Conservation (phyloP, 1,140 invertebrate genomes). For the Drosophila nigromelanica region DNA sequence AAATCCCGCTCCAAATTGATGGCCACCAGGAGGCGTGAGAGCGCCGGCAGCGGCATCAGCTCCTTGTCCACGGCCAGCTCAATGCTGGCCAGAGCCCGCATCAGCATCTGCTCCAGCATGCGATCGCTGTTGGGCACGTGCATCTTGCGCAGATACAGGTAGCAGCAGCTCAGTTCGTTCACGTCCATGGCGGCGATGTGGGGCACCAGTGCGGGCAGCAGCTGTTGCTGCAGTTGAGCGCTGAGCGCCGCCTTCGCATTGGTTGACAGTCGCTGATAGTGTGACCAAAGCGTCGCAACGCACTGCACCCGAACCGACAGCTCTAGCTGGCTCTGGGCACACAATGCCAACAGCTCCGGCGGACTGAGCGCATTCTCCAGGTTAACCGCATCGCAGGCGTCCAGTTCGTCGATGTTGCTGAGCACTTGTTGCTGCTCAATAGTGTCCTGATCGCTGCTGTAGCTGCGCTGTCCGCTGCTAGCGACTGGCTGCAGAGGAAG, state of each 20-base stretch:
- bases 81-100: conserved; percentile 34
- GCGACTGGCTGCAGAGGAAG: background rate
- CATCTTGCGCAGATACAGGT: conserved; percentile 71
- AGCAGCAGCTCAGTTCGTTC: conserved; percentile 62
- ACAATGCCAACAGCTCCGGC: conserved; percentile 17
- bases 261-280: conserved; percentile 28
- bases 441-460: conserved; percentile 1
- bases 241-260: conserved; percentile 21
- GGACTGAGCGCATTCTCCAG: background rate
- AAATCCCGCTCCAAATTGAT: conserved; percentile 70
- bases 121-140: conserved; percentile 50
- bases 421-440: background rate
- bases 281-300: conserved; percentile 39
- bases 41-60: conserved; percentile 50
- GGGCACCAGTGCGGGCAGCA: conserved; percentile 34
- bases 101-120: conserved; percentile 50
- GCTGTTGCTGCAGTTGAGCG: conserved; percentile 10
- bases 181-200: conserved; percentile 44
- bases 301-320: conserved; percentile 2
- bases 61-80: conserved; percentile 16
- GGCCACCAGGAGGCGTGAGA: conserved; percentile 73
- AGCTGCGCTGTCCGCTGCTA: background rate
- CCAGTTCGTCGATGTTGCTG: conserved; percentile 10
- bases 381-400: background rate
- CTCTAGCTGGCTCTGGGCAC: background rate